phyloP scores from a whole-genome alignment of 1,140 invertebrate genomes.

The Bombyx mandarina region DNA sequence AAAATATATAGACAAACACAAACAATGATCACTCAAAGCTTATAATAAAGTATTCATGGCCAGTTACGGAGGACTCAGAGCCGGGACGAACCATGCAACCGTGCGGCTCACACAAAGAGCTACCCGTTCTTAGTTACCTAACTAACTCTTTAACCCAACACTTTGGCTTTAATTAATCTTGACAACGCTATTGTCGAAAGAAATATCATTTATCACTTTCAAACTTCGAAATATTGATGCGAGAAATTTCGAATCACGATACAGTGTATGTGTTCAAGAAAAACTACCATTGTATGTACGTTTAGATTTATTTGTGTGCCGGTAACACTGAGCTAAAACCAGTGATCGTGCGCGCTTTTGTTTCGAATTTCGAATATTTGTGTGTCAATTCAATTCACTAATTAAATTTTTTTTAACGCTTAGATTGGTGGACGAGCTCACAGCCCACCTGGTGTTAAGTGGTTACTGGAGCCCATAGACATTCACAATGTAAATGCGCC shows the following conservation, averaged over 20 bases:
- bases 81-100: neutral
- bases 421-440: too few species aligned
- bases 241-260: conserved; percentile 29
- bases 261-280: conserved; percentile 7
- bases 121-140: conserved; percentile 42
- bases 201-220: conserved; percentile 55
- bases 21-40: conserved; percentile 1
- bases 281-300: conserved; percentile 18
- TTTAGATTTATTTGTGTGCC: conserved; percentile 15
- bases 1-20: neutral
- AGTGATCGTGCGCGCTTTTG: conserved; percentile 16
- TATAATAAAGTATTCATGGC: conserved; percentile 4
- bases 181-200: conserved; percentile 46
- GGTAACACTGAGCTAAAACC: conserved; percentile 18
- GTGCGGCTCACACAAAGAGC: conserved; percentile 24
- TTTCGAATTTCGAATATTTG: conserved; percentile 8
- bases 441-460: too few species aligned
- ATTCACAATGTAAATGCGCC: too few species aligned
- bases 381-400: too few species aligned
- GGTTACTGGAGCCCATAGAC: too few species aligned
- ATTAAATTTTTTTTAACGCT: too few species aligned
- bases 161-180: conserved; percentile 60
- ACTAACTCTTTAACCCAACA: conserved; percentile 59
- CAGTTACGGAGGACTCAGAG: neutral
- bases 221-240: conserved; percentile 24